Evolutionary conservation across 2,113 vertebrate species (phyloP), one percentile per base, ranked within the genome.

Genomic region (Periophthalmus modestus): DNA sequence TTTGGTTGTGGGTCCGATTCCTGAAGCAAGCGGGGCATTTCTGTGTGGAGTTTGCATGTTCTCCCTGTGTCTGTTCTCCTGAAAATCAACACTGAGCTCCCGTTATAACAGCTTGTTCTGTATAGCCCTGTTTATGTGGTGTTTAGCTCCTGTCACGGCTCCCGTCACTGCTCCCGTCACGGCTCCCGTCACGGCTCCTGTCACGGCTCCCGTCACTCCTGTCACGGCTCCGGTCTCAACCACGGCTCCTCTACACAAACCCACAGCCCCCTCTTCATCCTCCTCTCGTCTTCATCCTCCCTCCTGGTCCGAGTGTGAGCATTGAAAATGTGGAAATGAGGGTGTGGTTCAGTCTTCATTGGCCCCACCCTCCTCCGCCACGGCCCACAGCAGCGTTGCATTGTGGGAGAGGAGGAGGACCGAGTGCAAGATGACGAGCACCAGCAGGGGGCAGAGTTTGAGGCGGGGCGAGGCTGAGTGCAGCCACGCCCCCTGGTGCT

Each of bases 351-450:
- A 97, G 86, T 98, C 97, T 84, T 99, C 96, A 10, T 94, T 96
- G 74, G 96, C 84, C 50, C 96, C 87, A 74, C 93, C 93, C 78
- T 97, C 97, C 62, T 98, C 90, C 90, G 96, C 92, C 48, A 16
- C 15, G 48, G 14, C 48, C 52, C 52, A n/a, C 86, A 93, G 94
- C 5, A 93, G 94, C 5, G 95, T 94, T 63, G 95, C 91, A 87
- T 96, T 98, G 89, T 98, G 96, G 84, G 95, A 94, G 88, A 97
- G 95, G 83, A 95, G 94, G 91, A 97, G 96, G 89, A 97, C 96
- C 79, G 97, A 97, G 92, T 98, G 98, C 81, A 99, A 93, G 75
- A 99, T 95, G 73, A 98, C 95, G 55, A 99, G 94, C 72, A 97
- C 96, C 71, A 99, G 95, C 78, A 98, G 94, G 57, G 57, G 57